Base-by-base conservation (phyloP, 2,797 vertebrate genomes). In the Xyrichtys novacula region DNA sequence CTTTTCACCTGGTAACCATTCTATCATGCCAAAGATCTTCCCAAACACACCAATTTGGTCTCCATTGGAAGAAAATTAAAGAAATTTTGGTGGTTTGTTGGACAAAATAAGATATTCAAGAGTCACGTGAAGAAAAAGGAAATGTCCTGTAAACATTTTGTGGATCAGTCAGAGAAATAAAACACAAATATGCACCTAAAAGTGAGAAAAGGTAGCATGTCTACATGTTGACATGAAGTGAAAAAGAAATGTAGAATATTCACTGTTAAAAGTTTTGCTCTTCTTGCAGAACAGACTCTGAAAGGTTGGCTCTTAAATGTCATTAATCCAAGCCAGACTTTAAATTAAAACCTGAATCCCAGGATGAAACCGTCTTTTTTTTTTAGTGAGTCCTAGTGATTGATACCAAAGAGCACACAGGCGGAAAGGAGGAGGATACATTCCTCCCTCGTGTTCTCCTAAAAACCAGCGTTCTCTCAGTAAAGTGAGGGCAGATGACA, bases 291-390 rank as follows among this genome's bases (percentile, higher is more conserved):
- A 76, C 36, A 26, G 54, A 22, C 26, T 84, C 46, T 42, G 14
- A 81, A 49, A 42, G 14, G 17, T 4, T 0, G 56, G 31, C 12
- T 82, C 53, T 58, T 48, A 50, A 14, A 70, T 54, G 65, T 10
- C n/a, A 65, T 75, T 49, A 77, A 85, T 66, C 59, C 59, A 81
- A 79, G 47, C 71, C 72, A 71, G 19, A 75, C 69, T 71, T 48
- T 31, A 23, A 76, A 73, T 69, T 74, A 68, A 83, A 81, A 76
- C 46, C 60, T 49, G 63, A 78, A 84, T 66, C 74, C 65, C 34
- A 36, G 66, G 57, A 74, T 77, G 74, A 74, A 73, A 83, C 74
- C 14, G 11, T 5, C 23, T 64, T 42, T 72, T 64, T 44, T 34
- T 68, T 62, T 75, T 71, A 55, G 78, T 73, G 63, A 20, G 65